phyloP scores from a whole-genome alignment of 2,888 invertebrate species.

The Platerodrilus igneus region DNA sequence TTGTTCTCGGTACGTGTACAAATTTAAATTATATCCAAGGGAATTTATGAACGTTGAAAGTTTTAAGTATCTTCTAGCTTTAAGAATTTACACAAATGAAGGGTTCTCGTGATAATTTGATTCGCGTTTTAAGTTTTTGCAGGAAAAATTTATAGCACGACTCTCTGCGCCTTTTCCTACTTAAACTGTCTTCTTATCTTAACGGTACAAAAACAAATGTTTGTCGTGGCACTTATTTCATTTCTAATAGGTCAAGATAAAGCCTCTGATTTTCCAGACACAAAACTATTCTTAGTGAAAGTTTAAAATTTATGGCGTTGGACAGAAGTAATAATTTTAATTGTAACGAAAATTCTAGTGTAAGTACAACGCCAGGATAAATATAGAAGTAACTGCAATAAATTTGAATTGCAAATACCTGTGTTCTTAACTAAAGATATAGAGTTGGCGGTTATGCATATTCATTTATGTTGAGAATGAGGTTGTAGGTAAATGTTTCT shows the following conservation, averaged over 20 bases:
- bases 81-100: no score
- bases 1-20: no score
- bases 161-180: constrained; percentile 19
- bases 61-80: no score
- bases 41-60: no score
- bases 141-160: constrained; percentile 20
- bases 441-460: constrained; percentile 41
- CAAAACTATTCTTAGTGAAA: constrained; percentile 9
- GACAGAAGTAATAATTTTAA: constrained; percentile 10
- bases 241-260: constrained; percentile 20
- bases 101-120: constrained; percentile 19
- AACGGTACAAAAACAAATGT: constrained; percentile 16
- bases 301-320: no score
- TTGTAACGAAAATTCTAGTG: constrained; percentile 11
- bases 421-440: constrained; percentile 45
- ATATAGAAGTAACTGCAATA: constrained; percentile 39
- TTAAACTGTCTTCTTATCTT: constrained; percentile 20
- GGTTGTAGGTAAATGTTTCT: constrained; percentile 10
- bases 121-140: constrained; percentile 17
- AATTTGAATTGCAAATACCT: constrained; percentile 46
- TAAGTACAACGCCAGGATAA: constrained; percentile 36
- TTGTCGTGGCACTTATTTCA: constrained; percentile 21
- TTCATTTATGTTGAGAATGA: constrained; percentile 32
- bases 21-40: no score
- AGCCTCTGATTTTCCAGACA: constrained; percentile 1